Evolutionary conservation across 2,888 invertebrate species (phyloP), one percentile per base, ranked within the genome.

Genomic region (Acanthoscelides obtectus): DNA sequence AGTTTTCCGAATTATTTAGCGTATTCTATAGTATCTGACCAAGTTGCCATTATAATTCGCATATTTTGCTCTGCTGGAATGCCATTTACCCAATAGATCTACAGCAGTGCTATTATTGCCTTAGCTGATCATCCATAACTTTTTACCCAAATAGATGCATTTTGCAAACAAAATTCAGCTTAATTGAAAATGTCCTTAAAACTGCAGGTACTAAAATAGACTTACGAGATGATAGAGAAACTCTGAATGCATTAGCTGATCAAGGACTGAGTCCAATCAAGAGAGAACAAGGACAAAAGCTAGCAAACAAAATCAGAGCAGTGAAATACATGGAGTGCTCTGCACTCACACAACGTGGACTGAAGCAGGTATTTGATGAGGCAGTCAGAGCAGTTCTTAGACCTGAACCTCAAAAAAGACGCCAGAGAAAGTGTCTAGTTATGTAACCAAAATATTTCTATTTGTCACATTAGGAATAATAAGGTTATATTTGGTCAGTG

Each of bases 251-350:
- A 76, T 88, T 99, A 77, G 93, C 96, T 66, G 96, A 97, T 86
- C 97, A 97, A 88, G 96, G 98, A 73, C 90, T 98, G 83, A 94
- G 97, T 79, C 98, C 99, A 20, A 93, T 99, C 75, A 98, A 98
- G 87, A 89, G 98, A 80, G 98, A 98, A 87, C 99, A 99, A 87
- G 99, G 98, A 73, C 96, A 98, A 86, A 98, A 99, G 86, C 88
- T 99, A 88, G 97, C 99, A 66, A 97, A 98, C 86, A 99, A 98
- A 92, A 95, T 99, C 84, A 91, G 98, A 86, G 99, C 99, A 78
- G 96, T 98, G 72, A 98, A 97, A 89, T 99, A 99, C 86, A 95
- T 99, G 93, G 99, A 99, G 88, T 99, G 99, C 87, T 99, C 99
- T 71, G 99, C 99, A 74, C 89, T 99, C 78, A 99, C 99, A 80